phyloP scores from a whole-genome alignment of 2,888 invertebrate genomes.

The Thecocarcelia acutangulata region DNA sequence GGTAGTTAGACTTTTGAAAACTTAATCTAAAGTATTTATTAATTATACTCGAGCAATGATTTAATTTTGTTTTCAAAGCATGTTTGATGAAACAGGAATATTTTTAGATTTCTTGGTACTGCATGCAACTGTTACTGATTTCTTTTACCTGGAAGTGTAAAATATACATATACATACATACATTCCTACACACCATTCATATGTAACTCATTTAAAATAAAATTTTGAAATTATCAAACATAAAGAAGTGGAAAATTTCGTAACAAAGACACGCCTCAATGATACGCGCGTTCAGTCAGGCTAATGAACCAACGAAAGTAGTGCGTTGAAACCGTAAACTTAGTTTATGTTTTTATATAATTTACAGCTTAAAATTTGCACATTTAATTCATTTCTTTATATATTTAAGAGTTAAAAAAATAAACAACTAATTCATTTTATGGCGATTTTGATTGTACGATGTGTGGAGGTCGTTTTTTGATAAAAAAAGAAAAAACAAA shows the following conservation, averaged over 20 bases:
- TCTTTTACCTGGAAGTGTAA: constrained; percentile 37
- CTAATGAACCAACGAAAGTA: constrained; percentile 52
- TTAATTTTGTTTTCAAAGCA: not conserved
- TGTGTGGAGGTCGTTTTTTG: constrained; percentile 61
- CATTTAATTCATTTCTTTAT: constrained; percentile 18
- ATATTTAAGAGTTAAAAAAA: not conserved
- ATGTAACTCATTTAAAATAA: constrained; percentile 4
- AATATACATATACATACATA: not conserved
- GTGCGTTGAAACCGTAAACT: constrained; percentile 35
- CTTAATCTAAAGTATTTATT: no score
- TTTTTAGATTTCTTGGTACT: not conserved
- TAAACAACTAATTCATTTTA: constrained; percentile 31
- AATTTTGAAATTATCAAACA: constrained; percentile 28
- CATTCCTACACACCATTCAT: no score
- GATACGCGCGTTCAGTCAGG: constrained; percentile 37
- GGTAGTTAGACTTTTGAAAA: no score
- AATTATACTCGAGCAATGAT: not conserved
- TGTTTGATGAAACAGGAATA: constrained; percentile 1
- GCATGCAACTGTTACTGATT: constrained; percentile 43
- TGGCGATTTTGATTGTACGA: constrained; percentile 28
- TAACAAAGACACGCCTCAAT: constrained; percentile 48
- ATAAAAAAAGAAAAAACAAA: not conserved
- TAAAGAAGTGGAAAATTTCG: constrained; percentile 19
- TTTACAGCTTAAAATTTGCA: not conserved
- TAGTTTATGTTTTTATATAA: constrained; percentile 10